Evolutionary conservation across 2,113 vertebrate genomes (phyloP).

Genomic region (Stegastes partitus): DNA sequence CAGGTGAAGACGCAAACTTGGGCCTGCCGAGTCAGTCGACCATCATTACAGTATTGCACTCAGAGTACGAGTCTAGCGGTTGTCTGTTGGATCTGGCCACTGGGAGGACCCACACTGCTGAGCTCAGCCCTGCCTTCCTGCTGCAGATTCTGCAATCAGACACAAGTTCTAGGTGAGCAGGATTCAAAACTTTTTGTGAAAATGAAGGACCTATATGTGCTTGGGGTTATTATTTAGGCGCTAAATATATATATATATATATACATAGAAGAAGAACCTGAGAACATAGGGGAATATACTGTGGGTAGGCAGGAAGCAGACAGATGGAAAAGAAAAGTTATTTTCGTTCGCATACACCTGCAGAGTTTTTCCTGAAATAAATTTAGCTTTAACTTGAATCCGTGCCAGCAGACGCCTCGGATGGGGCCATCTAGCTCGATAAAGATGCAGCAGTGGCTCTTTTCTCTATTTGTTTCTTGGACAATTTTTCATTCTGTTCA

Average conservation of each 20-base stretch:
- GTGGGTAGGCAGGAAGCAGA: conserved; percentile 2
- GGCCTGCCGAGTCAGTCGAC: conserved; percentile 49
- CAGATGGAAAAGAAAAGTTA: conserved; percentile 1
- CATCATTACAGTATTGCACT: conserved; percentile 60
- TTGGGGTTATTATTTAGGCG: neutral
- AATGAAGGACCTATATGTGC: conserved; percentile 1
- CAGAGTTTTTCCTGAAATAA: conserved; percentile 38
- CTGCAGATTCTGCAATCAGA: conserved; percentile 82
- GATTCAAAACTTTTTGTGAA: neutral
- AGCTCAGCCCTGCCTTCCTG: conserved; percentile 81
- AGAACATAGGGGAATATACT: conserved; percentile 7
- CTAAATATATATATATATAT: neutral
- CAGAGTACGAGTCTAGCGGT: conserved; percentile 59
- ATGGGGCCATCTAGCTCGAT: conserved; percentile 7
- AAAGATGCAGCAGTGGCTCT: conserved; percentile 29
- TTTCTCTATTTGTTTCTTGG: neutral
- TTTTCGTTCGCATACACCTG: conserved; percentile 14
- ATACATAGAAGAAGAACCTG: neutral
- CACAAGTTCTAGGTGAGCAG: conserved; percentile 46
- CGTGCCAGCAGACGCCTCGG: conserved; percentile 4
- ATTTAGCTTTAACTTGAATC: conserved; percentile 25
- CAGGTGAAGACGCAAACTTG: conserved; percentile 69
- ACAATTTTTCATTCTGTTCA: conserved; percentile 19
- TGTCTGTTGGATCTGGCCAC: conserved; percentile 82
- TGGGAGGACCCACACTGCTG: conserved; percentile 82